Evolutionary conservation across 2,888 invertebrate species (phyloP), one percentile per base, ranked within the genome.

Genomic region (Elmis aenea): DNA sequence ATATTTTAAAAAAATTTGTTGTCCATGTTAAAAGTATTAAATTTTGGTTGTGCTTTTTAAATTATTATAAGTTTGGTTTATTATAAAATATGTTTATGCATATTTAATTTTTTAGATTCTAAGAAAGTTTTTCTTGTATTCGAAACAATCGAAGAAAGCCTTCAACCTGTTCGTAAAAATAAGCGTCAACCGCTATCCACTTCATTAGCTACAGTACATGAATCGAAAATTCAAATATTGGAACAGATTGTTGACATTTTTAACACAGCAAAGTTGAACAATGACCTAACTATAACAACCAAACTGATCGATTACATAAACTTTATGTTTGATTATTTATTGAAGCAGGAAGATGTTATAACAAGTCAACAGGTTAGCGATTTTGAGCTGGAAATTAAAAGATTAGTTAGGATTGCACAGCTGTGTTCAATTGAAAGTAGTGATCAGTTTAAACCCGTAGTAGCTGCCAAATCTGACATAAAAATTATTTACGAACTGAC

Each of bases 301-400:
- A 23, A 44, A 5, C 15, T 39, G 9, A 26, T 23, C 5, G 14
- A 12, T 3, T 35, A 39, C 26, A 37, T 58, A 5, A 35, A 51
- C n/a, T 53, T 56, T 21, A 42, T 60, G n/a, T 29, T 52, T 1
- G 11, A 23, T 2, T 38, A 40, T 13, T 22, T 60, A 11, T 26
- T 36, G 6, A 29, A 46, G 3, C 42, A 54, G 10, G 40, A 48
- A 8, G 31, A 53, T 22, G 49, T 50, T 10, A 50, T 62, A 20
- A 59, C 59, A 5, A 42, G 52, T 10, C 64, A 67, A 48, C 59
- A 61, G 45, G 50, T 57, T 9, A 38, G 49, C 4, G 65, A 67
- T 47, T 50, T 61, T 12, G 28, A 48, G 13, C 21, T 48, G n/a
- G 65, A 66, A 48, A 37, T 60, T 8, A 44, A 55, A 22, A 46